Evolutionary conservation across 2,888 invertebrate species (phyloP).

Genomic region (Empis stercorea): DNA sequence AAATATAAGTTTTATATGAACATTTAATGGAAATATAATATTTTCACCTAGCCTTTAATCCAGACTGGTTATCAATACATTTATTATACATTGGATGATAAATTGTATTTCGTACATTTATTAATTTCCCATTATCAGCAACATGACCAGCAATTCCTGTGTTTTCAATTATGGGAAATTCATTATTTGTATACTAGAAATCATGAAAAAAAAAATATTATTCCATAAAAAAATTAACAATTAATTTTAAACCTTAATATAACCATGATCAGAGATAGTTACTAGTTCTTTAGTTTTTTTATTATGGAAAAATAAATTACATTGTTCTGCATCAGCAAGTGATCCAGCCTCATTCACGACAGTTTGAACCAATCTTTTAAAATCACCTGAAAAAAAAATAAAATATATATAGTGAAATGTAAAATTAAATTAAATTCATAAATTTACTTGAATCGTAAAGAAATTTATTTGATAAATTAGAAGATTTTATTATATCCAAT

Average conservation of each 20-base stretch:
- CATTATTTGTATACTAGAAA: conserved; percentile 6
- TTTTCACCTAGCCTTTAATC: conserved; percentile 51
- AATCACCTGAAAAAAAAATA: conserved; percentile 38
- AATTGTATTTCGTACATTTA: conserved; percentile 62
- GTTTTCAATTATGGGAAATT: conserved; percentile 27
- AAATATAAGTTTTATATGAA: background rate
- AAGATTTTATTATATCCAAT: no score
- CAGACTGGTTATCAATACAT: conserved; percentile 59
- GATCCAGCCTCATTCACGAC: conserved; percentile 63
- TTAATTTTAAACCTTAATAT: background rate
- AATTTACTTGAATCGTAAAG: no score
- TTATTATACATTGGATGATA: conserved; percentile 62
- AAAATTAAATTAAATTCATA: no score
- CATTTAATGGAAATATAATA: conserved; percentile 3
- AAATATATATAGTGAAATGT: no score
- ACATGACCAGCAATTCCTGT: conserved; percentile 66
- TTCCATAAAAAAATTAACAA: background rate
- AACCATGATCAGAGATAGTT: conserved; percentile 38
- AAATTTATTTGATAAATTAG: no score
- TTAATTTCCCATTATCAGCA: conserved; percentile 55
- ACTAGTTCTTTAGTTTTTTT: conserved; percentile 60
- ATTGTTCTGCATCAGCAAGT: conserved; percentile 60
- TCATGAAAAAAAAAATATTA: no score
- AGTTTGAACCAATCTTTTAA: conserved; percentile 53
- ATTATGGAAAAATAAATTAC: conserved; percentile 66